These are phyloP conservation scores for Ahaetulla prasina DNA, from an alignment of 2,113 vertebrate genomes.

Conservation along the genomic window DNA sequence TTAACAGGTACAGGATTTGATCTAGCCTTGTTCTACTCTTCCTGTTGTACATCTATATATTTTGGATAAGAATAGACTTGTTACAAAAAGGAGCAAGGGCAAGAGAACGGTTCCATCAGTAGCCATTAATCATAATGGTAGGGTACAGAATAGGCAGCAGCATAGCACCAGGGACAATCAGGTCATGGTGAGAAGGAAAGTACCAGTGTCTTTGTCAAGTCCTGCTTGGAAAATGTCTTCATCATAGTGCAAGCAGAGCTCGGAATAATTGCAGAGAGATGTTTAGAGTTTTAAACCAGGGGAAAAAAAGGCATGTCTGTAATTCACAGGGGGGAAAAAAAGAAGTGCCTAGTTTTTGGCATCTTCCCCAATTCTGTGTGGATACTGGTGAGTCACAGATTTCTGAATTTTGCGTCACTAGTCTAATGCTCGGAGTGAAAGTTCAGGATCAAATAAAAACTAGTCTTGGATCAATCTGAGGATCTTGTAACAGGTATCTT, in stretches of 20 bases:
- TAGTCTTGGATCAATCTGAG: neutral
- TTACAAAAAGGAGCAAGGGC: neutral
- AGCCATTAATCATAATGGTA: neutral
- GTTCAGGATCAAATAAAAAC: neutral
- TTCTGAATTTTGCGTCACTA: neutral
- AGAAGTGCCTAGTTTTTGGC: neutral
- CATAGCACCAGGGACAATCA: neutral
- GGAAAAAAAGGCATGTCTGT: neutral
- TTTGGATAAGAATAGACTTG: neutral
- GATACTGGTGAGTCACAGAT: neutral
- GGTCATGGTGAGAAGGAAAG: neutral
- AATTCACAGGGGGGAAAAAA: neutral
- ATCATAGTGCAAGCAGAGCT: neutral
- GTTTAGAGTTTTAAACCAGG: neutral
- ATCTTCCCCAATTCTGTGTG: neutral
- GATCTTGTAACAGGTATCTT: neutral
- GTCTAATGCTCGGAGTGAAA: neutral
- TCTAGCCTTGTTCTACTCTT: neutral
- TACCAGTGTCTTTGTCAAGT: no score
- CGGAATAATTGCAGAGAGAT: neutral
- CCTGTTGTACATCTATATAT: neutral
- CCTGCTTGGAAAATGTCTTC: neutral
- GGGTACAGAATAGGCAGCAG: neutral
- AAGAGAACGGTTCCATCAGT: neutral
- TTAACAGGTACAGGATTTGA: no score